phyloP scores from a whole-genome alignment of 2,888 invertebrate genomes.

The Ophion obscuratus region DNA sequence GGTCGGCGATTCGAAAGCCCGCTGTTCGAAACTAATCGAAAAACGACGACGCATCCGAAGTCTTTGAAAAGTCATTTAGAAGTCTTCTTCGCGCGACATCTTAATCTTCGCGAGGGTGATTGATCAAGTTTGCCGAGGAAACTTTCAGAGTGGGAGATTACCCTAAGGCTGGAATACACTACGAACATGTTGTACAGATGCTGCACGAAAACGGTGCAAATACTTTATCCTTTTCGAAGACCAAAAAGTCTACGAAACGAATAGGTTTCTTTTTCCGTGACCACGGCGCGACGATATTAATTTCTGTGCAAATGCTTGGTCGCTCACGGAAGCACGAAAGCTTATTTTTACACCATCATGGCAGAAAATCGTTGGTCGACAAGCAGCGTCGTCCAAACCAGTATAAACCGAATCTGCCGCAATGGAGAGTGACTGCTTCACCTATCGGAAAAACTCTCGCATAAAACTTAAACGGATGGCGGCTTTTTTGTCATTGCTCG shows the following conservation, averaged over 20 bases:
- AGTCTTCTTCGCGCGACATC: conserved; percentile 16
- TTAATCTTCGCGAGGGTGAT: conserved; percentile 21
- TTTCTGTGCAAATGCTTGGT: too few species aligned
- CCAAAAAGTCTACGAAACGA: too few species aligned
- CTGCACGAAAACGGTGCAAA: neutral
- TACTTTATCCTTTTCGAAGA: too few species aligned
- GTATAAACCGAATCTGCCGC: conserved; percentile 1
- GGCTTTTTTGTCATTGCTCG: neutral
- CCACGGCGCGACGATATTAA: too few species aligned
- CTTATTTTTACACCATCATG: conserved; percentile 15
- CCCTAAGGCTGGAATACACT: neutral
- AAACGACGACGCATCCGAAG: conserved; percentile 4
- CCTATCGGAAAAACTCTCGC: too few species aligned
- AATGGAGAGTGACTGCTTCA: too few species aligned
- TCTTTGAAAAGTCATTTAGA: conserved; percentile 36
- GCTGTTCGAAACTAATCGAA: conserved; percentile 15
- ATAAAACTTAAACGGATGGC: neutral
- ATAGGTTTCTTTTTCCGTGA: too few species aligned
- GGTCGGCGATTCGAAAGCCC: neutral
- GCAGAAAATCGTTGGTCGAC: neutral
- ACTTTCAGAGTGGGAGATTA: conserved; percentile 2
- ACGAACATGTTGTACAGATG: neutral
- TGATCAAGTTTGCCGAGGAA: conserved; percentile 5
- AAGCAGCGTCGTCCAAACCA: conserved; percentile 4
- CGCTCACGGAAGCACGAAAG: too few species aligned